Percentiles rank a stretch among this genome's conserved stretches.
These are phyloP conservation scores for Pangasius larnaudii DNA, from an alignment of 2,797 vertebrate genomes.

Conservation along the genomic window DNA sequence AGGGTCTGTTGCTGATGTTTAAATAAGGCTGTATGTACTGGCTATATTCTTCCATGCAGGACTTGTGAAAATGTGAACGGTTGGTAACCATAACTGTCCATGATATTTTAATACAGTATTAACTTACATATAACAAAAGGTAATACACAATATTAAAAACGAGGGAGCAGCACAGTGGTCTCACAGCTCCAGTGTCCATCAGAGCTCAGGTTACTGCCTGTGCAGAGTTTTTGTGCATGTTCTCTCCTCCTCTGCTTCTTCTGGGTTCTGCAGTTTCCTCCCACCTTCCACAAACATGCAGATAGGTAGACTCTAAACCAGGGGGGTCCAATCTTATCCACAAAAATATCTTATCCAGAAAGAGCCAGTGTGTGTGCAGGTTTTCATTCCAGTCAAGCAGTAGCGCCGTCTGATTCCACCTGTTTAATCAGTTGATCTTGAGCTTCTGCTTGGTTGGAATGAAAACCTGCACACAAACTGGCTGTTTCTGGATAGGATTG, in stretches of 20 bases:
- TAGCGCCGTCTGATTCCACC: too few relatives aligned
- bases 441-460: too few relatives aligned
- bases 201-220: too few relatives aligned
- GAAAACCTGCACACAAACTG: too few relatives aligned
- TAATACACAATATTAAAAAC: not conserved
- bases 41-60: not conserved
- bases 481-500: too few relatives aligned
- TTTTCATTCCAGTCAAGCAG: too few relatives aligned
- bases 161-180: not conserved
- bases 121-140: not conserved
- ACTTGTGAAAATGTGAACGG: not conserved
- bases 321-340: too few relatives aligned
- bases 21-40: too few relatives aligned
- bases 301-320: not conserved
- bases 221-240: not conserved
- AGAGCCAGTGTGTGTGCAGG: too few relatives aligned
- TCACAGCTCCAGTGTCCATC: not conserved
- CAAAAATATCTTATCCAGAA: too few relatives aligned
- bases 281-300: not conserved
- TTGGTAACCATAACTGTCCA: not conserved
- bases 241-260: not conserved
- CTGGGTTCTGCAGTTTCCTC: not conserved
- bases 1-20: not conserved
- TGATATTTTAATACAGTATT: not conserved
- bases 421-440: too few relatives aligned